phyloP scores from a whole-genome alignment of 1,140 invertebrate species.

The Caenorhabditis inopinata region DNA sequence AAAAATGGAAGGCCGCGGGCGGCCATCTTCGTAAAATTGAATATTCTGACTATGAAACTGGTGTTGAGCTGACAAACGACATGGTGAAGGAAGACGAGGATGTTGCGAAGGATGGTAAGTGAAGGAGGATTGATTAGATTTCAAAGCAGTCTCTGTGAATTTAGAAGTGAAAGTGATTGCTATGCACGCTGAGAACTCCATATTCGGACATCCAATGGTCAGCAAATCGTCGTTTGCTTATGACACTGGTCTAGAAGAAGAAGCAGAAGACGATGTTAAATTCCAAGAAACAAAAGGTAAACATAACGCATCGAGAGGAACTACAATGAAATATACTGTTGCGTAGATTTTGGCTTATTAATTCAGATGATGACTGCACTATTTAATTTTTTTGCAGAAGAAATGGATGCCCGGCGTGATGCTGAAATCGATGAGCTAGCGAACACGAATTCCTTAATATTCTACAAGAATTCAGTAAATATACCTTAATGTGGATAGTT shows the following conservation, averaged over 20 bases:
- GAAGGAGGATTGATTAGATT: not conserved
- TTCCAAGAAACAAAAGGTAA: not conserved
- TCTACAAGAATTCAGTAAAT: not conserved
- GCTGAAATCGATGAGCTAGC: constrained; percentile 5
- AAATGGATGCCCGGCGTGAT: not conserved
- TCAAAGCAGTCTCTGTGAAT: not conserved
- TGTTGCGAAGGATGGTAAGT: not conserved
- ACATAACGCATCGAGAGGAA: no score
- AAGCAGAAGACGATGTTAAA: constrained; percentile 33
- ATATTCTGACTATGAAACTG: not conserved
- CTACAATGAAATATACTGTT: no score
- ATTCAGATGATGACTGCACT: no score
- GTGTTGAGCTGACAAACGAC: not conserved
- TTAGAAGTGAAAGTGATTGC: constrained; percentile 18
- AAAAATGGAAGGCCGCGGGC: constrained; percentile 6
- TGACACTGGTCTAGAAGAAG: constrained; percentile 26
- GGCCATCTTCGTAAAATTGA: not conserved
- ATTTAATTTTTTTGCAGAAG: no score
- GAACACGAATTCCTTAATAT: not conserved
- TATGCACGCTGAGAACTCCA: not conserved
- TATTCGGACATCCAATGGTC: not conserved
- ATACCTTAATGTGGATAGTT: not conserved
- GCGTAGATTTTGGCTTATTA: no score
- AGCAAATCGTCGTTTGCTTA: not conserved
- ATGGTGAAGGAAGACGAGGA: not conserved